Evolutionary conservation across 2,888 invertebrate genomes (phyloP).

Genomic region (Catonia carolina): DNA sequence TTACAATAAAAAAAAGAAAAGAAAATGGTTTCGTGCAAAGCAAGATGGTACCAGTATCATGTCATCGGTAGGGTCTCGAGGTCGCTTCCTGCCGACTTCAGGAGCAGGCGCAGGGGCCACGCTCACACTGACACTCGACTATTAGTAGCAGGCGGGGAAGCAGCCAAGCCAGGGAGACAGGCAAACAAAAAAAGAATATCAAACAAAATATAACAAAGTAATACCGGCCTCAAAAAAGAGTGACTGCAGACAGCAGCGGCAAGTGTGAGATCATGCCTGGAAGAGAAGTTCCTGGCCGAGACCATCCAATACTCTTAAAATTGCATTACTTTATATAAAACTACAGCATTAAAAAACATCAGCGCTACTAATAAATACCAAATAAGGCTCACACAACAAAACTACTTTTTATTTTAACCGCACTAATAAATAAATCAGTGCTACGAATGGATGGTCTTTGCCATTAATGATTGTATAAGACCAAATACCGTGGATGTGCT

Average conservation of each 20-base stretch:
- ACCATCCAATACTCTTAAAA: background rate
- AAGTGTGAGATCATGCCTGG: constrained; percentile 24
- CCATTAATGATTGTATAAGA: background rate
- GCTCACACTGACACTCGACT: constrained; percentile 25
- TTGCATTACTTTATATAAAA: background rate
- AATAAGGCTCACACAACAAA: too few relatives aligned
- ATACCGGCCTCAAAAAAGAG: constrained; percentile 15
- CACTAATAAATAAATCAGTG: background rate
- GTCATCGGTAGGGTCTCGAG: constrained; percentile 78
- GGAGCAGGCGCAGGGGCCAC: constrained; percentile 31
- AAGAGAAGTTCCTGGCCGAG: constrained; percentile 18
- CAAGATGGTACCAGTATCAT: constrained; percentile 88
- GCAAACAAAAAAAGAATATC: constrained; percentile 34
- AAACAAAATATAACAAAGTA: constrained; percentile 32
- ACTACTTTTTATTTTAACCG: background rate
- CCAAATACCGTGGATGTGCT: constrained; percentile 17
- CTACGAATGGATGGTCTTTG: constrained; percentile 4
- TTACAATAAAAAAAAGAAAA: constrained; percentile 8
- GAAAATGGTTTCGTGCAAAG: constrained; percentile 55
- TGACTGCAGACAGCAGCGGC: constrained; percentile 21
- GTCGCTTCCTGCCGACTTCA: constrained; percentile 69
- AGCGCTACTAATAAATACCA: background rate
- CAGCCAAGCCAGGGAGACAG: constrained; percentile 34
- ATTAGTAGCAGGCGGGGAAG: constrained; percentile 32
- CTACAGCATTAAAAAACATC: constrained; percentile 1